Percentiles rank a stretch among this genome's conserved stretches.
Conservation (phyloP, 2,888 invertebrate species). For the Parnassius orleans region DNA sequence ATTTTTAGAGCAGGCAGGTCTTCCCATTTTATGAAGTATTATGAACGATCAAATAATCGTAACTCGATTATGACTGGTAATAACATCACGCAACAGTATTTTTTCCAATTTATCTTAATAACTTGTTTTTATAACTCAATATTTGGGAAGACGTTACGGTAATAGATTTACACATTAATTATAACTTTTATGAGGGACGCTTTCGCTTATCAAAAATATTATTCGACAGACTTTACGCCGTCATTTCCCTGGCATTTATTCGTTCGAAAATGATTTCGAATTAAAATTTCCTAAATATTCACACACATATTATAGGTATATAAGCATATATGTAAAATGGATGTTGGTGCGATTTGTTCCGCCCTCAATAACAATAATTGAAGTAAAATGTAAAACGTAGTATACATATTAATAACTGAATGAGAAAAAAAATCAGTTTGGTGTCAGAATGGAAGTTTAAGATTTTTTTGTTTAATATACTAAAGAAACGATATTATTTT, state of each 20-base stretch:
- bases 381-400: no score
- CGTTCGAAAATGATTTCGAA: conserved; percentile 19
- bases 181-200: conserved; percentile 53
- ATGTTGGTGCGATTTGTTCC: no score
- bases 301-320: not conserved
- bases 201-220: conserved; percentile 44
- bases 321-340: not conserved
- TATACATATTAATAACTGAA: no score
- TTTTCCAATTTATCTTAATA: conserved; percentile 76
- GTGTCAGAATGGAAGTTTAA: no score
- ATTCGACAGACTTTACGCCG: conserved; percentile 32
- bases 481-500: no score
- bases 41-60: conserved; percentile 72
- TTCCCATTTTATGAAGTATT: conserved; percentile 69
- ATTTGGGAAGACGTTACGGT: conserved; percentile 57
- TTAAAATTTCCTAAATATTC: conserved; percentile 7
- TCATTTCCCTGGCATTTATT: conserved; percentile 20
- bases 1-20: conserved; percentile 42
- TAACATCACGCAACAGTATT: conserved; percentile 66
- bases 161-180: conserved; percentile 70
- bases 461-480: no score
- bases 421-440: no score
- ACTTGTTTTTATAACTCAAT: conserved; percentile 74
- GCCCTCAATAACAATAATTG: no score
- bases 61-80: conserved; percentile 70